Base-by-base conservation (phyloP, 2,888 invertebrate genomes). In the Dimorphilus gyrociliatus region DNA sequence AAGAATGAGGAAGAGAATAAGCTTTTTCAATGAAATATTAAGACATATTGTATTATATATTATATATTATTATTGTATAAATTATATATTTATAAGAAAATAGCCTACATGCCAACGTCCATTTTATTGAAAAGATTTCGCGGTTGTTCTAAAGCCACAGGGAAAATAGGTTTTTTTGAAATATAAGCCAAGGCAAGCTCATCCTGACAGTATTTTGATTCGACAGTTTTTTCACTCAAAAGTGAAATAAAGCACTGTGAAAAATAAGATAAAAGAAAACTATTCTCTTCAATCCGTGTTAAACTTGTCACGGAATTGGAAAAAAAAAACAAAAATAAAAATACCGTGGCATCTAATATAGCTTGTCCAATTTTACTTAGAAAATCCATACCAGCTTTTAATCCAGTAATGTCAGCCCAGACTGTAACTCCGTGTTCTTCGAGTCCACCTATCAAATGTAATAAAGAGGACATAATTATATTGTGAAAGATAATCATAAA, bases 71-170 rank as follows among this genome's bases (percentile, higher is more conserved):
- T n/a, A 25, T 25, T 15, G 15, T n/a, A n/a, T n/a, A n/a, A n/a
- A n/a, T n/a, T n/a, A n/a, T n/a, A n/a, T n/a, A n/a, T n/a, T n/a
- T n/a, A n/a, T n/a, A n/a, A n/a, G n/a, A n/a, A n/a, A n/a, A n/a
- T n/a, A n/a, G n/a, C n/a, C n/a, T 38, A 53, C 53, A 53, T 50
- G 39, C 52, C 53, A 16, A 51, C 51, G 31, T 48, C 49, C 50
- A 53, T 53, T 4, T 32, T 23, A n/a, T 42, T 37, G n/a, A 45
- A 39, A 8, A 53, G 37, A 10, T 40, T 41, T 3, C 40, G 37
- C 7, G 40, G 31, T 23, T 39, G 17, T 18, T 41, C 35, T 13
- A 53, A 34, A 13, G 41, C 42, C 15, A 51, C 42, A 8, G 53
- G 52, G 31, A 50, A 51, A 16, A 53, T 53, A 12, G 47, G 38